Base-by-base conservation (phyloP, 1,140 invertebrate genomes). In the Drosophila elegans region DNA sequence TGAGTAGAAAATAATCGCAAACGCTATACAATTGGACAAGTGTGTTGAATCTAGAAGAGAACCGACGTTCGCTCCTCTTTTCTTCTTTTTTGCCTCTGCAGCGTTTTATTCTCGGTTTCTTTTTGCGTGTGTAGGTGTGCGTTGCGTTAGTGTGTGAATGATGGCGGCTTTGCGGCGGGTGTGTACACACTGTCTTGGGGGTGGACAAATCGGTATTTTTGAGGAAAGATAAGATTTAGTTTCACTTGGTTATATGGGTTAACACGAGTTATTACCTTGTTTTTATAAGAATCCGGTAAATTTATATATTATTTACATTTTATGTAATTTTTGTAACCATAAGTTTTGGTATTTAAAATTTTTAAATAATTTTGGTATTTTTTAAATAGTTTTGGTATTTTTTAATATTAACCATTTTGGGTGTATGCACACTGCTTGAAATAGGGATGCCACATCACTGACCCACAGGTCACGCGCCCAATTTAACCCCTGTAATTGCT, bases 1-100 rank as follows among this genome's bases (percentile, higher is more conserved):
- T 81, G 63, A 81, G 74, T 88, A 91, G 82, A 90, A 91, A 88
- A 91, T 71, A 80, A 85, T 85, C 81, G 80, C 85, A 90, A 89
- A 84, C 88, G 86, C 90, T 79, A 88, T 89, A 75, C 91, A 91
- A 91, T 90, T 91, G 90, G 89, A 91, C 90, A 90, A 91, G 85
- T 68, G 56, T 91, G 83, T 91, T 91, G 81, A 89, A 79, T 91
- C 78, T 60, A 75, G 75, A 91, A 86, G 76, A 89, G 89, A 89
- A 78, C 76, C 80, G 72, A 83, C 72, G 57, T 86, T 66, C 68
- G 63, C 72, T 75, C 66, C 73, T 73, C 54, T 80, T 84, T 80
- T 77, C 44, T 21, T 54, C 73, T 54, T 52, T 32, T 56, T 56
- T 56, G 39, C 41, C 69, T 69, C 44, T 63, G 57, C 48, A 59